Percentiles rank a stretch among this genome's conserved stretches.
These are phyloP conservation scores for Parnassius smintheus DNA, from an alignment of 2,888 invertebrate genomes.

Conservation along the genomic window DNA sequence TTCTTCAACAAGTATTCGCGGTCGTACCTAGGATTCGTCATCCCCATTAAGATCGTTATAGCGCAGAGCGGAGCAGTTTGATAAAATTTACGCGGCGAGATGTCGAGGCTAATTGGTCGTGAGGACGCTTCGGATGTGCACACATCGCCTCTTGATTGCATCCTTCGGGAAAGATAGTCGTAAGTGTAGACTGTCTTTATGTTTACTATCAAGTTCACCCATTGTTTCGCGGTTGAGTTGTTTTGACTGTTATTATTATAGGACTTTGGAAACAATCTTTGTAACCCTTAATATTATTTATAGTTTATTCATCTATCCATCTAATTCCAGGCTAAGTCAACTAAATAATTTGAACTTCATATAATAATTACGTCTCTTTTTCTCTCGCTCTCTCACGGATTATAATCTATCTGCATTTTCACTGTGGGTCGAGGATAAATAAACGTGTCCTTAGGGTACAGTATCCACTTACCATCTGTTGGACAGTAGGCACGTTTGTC, in stretches of 20 bases:
- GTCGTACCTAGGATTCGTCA: not conserved
- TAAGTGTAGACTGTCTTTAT: conserved; percentile 19
- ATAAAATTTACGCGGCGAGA: conserved; percentile 68
- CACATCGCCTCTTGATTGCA: conserved; percentile 64
- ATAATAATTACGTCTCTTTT: too few species aligned
- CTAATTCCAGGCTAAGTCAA: too few species aligned
- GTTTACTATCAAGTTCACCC: conserved; percentile 13
- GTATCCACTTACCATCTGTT: too few species aligned
- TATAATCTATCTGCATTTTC: too few species aligned
- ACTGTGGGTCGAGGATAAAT: too few species aligned
- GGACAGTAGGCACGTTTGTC: too few species aligned
- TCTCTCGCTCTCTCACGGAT: too few species aligned
- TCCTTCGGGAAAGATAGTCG: conserved; percentile 36
- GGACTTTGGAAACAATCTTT: too few species aligned
- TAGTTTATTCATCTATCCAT: too few species aligned
- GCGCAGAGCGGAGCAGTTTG: conserved; percentile 52
- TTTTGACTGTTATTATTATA: not conserved
- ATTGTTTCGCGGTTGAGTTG: not conserved
- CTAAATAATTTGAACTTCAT: too few species aligned
- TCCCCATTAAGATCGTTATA: conserved; percentile 32
- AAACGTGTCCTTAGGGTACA: too few species aligned
- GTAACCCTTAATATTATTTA: too few species aligned
- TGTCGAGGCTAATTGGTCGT: conserved; percentile 68
- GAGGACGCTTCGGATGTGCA: conserved; percentile 56
- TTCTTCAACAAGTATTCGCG: conserved; percentile 1